Evolutionary conservation across 64 coral and sea anemone genomes (phyloP), one percentile per base, ranked within the genome.

Genomic region (Cladopsammia gracilis): DNA sequence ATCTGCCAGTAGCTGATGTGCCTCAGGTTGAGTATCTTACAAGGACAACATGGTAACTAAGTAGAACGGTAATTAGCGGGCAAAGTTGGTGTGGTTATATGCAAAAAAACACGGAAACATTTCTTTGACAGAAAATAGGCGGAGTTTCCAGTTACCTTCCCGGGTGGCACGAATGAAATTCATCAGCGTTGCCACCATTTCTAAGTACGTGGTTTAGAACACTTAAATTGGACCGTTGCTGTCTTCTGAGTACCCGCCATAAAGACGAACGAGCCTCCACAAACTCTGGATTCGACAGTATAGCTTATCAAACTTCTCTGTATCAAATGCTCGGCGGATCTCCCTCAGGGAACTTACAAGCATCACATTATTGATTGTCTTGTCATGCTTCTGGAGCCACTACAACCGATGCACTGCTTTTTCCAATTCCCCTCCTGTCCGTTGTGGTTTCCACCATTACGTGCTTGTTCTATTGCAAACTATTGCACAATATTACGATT

Each of bases 71-170:
- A 84, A 58, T 23, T 84, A 84, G 42, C 80, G 25, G 0, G 77
- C 54, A 84, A 65, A 84, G 65, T 84, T 84, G 3, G 80, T 84
- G 18, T 84, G 80, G 43, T 70, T 62, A 70, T 53, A 70, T 42
- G 82, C 66, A 12, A 87, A 87, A 19, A 71, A 87, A 42, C 66
- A 87, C 15, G 84, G 84, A 72, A 87, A 44, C 85, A 87, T 87
- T 24, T 87, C 70, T 58, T 74, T 74, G 70, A 19, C 44, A 18
- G 69, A 14, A 11, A 74, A 51, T 1, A 87, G 46, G 10, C 74
- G 68, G 50, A 87, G 20, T 19, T 25, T 12, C 69, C 69, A 87
- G 85, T 87, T 87, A 20, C 84, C 84, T 87, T 87, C 84, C 26
- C 84, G 53, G n/a, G 84, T 87, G 48, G 84, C 84, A 71, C 67